These are phyloP conservation scores for Cryptocephalus primarius DNA, from an alignment of 2,888 invertebrate species.

Conservation along the genomic window DNA sequence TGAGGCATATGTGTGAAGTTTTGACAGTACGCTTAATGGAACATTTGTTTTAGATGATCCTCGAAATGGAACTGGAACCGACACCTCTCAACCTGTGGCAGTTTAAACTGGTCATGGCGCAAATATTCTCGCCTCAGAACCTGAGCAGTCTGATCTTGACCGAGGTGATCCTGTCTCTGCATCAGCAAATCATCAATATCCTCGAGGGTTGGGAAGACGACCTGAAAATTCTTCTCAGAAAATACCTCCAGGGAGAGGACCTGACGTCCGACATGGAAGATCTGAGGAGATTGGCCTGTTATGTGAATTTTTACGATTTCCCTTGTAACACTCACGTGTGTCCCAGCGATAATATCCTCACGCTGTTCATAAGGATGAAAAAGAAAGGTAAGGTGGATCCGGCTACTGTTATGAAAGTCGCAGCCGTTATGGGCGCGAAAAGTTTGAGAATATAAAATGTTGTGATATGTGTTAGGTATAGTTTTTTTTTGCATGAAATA, in stretches of 20 bases:
- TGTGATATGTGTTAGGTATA: too few relatives aligned
- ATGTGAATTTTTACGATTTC: constrained; percentile 48
- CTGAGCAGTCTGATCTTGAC: constrained; percentile 44
- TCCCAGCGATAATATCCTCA: background rate
- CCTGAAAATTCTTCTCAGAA: constrained; percentile 29
- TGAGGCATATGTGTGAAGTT: constrained; percentile 32
- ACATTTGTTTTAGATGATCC: constrained; percentile 23
- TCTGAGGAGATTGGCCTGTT: constrained; percentile 40
- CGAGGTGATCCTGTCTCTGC: constrained; percentile 51
- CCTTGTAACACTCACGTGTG: constrained; percentile 32
- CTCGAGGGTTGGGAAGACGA: constrained; percentile 46
- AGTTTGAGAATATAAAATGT: too few relatives aligned
- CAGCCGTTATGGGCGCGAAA: too few relatives aligned
- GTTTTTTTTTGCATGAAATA: too few relatives aligned
- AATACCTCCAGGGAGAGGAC: constrained; percentile 40
- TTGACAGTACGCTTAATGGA: too few relatives aligned
- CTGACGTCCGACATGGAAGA: constrained; percentile 31
- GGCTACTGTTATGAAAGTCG: too few relatives aligned
- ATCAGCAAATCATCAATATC: constrained; percentile 43
- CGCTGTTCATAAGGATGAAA: too few relatives aligned
- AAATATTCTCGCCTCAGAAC: constrained; percentile 31
- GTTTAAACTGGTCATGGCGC: constrained; percentile 52
- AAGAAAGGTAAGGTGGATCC: too few relatives aligned
- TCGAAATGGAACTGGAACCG: constrained; percentile 29
- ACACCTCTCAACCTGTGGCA: constrained; percentile 60